phyloP scores from a whole-genome alignment of 2,888 invertebrate species.

The Cheilosia urbana region DNA sequence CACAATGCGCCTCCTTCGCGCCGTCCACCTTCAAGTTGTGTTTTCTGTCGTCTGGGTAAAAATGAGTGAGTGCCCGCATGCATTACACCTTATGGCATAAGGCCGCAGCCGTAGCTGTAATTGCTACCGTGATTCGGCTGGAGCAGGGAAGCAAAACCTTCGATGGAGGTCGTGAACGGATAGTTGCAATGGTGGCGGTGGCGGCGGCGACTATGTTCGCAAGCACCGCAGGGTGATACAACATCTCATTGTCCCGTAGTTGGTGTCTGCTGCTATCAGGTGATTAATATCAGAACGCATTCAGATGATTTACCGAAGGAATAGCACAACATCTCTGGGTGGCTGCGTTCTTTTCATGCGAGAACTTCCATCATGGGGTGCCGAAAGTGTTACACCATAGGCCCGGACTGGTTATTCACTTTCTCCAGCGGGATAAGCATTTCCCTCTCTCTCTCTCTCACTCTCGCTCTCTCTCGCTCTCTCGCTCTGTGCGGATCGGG shows the following conservation, averaged over 20 bases:
- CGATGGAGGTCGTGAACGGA: constrained; percentile 50
- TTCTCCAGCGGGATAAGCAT: constrained; percentile 52
- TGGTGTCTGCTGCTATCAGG: constrained; percentile 33
- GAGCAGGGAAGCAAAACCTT: constrained; percentile 29
- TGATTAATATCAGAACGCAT: constrained; percentile 60
- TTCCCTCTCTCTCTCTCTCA: not conserved
- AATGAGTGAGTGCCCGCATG: constrained; percentile 47
- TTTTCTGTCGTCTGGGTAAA: constrained; percentile 40
- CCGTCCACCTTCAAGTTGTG: not conserved
- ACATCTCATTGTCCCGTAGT: constrained; percentile 23
- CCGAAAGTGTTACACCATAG: constrained; percentile 62
- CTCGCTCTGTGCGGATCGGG: not conserved
- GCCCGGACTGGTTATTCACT: constrained; percentile 52
- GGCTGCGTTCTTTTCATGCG: constrained; percentile 1
- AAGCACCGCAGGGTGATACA: constrained; percentile 31
- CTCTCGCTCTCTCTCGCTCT: not conserved
- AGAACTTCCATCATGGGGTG: constrained; percentile 46
- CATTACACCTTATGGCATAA: constrained; percentile 49
- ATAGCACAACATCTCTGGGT: constrained; percentile 22
- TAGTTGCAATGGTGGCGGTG: constrained; percentile 2
- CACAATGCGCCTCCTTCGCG: not conserved
- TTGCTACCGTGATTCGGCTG: constrained; percentile 58
- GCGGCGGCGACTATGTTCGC: not conserved
- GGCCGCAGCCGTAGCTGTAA: constrained; percentile 24
- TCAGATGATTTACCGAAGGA: constrained; percentile 30